Conservation (phyloP, 30 jellyfish, hydroid and myxozoan genomes). For the Calvadosia cruxmelitensis region DNA sequence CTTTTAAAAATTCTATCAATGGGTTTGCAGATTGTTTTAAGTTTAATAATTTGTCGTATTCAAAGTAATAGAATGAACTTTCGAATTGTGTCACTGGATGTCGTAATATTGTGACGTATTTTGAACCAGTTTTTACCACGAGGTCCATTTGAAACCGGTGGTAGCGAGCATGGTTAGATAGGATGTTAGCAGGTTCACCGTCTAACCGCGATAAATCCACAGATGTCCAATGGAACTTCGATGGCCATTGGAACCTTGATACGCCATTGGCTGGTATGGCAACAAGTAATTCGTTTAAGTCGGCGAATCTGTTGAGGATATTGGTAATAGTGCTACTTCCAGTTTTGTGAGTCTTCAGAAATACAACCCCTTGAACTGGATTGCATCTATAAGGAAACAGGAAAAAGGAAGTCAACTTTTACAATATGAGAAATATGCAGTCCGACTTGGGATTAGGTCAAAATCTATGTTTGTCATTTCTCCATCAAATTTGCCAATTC, state of each 20-base stretch:
- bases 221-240: slow-evolving; percentile 79
- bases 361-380: slow-evolving; percentile 42
- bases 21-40: slow-evolving; percentile 51
- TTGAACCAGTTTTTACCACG: slow-evolving; percentile 52
- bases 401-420: neutral
- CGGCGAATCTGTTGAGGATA: slow-evolving; percentile 84
- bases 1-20: slow-evolving; percentile 61
- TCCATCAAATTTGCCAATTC: too few relatives aligned
- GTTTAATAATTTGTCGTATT: slow-evolving; percentile 38
- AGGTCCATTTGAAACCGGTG: slow-evolving; percentile 73
- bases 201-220: slow-evolving; percentile 74
- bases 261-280: slow-evolving; percentile 75
- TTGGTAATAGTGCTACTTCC: slow-evolving; percentile 92
- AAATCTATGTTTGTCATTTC: too few relatives aligned
- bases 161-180: slow-evolving; percentile 92
- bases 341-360: slow-evolving; percentile 83
- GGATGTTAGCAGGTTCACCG: slow-evolving; percentile 83
- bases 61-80: slow-evolving; percentile 81
- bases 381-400: slow-evolving; percentile 35
- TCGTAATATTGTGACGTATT: slow-evolving; percentile 71
- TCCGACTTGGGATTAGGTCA: too few relatives aligned
- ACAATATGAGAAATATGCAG: too few relatives aligned
- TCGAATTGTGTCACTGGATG: slow-evolving; percentile 87
- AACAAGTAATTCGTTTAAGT: slow-evolving; percentile 57
- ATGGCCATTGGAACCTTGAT: slow-evolving; percentile 78